phyloP scores from a whole-genome alignment of 1,140 invertebrate species.

The Acromyrmex heyeri region DNA sequence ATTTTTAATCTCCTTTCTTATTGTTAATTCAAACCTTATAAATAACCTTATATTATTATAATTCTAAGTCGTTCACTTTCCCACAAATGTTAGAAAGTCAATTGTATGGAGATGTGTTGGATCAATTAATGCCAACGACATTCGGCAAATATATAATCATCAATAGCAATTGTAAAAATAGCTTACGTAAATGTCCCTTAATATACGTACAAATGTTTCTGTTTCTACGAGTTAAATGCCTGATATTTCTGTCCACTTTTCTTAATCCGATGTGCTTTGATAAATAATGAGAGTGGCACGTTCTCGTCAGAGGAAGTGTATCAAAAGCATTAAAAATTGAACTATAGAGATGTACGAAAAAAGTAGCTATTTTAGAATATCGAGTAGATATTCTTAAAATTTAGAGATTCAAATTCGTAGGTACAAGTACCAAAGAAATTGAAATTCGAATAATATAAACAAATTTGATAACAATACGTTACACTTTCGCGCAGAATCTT shows the following conservation, averaged over 20 bases:
- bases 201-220: constrained; percentile 32
- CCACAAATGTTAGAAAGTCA: neutral
- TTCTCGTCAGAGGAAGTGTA: neutral
- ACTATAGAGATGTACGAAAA: constrained; percentile 15
- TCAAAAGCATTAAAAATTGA: constrained; percentile 26
- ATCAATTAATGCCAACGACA: constrained; percentile 48
- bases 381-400: constrained; percentile 10
- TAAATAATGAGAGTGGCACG: constrained; percentile 44
- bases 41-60: neutral
- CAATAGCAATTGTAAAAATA: constrained; percentile 20
- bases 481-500: neutral
- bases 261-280: constrained; percentile 63
- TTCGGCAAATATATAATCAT: constrained; percentile 9
- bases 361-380: constrained; percentile 13
- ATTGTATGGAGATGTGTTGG: neutral
- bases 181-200: constrained; percentile 10
- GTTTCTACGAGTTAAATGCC: constrained; percentile 6
- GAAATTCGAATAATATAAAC: neutral
- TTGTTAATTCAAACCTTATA: neutral
- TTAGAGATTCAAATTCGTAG: neutral
- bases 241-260: constrained; percentile 45
- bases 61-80: neutral
- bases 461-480: neutral
- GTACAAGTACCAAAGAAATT: neutral
- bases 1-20: neutral